Evolutionary conservation across 2,797 vertebrate genomes (phyloP).

Genomic region (Pterois miles): DNA sequence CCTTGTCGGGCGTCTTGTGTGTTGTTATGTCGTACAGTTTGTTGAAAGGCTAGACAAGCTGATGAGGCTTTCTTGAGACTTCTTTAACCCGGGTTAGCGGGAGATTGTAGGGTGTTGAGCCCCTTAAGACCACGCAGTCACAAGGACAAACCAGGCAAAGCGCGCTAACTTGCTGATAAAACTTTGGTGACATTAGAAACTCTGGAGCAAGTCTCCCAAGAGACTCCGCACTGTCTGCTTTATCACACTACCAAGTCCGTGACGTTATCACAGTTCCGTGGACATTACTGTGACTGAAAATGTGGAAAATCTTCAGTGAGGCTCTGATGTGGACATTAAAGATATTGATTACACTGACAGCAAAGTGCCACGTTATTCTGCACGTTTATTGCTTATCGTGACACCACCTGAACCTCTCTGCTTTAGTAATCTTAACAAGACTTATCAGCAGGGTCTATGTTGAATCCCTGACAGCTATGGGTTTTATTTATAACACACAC

Average conservation of each 20-base stretch:
- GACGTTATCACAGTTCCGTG: background rate
- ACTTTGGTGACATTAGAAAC: slow-evolving; percentile 31
- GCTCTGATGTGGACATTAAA: background rate
- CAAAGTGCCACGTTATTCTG: slow-evolving; percentile 5
- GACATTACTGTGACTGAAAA: background rate
- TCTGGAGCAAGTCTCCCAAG: background rate
- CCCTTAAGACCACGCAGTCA: slow-evolving; percentile 13
- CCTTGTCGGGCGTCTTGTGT: background rate
- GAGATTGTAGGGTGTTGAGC: background rate
- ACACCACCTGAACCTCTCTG: background rate
- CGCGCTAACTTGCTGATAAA: slow-evolving; percentile 54
- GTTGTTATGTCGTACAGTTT: no score
- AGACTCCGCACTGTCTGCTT: background rate
- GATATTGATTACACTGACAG: background rate
- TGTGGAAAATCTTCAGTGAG: background rate
- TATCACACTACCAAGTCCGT: rapidly evolving
- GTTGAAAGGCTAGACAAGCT: rapidly evolving
- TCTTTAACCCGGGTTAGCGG: background rate
- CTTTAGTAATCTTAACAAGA: background rate
- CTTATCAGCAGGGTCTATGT: background rate
- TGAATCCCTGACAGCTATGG: background rate
- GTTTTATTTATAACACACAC: slow-evolving; percentile 31
- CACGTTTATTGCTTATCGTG: background rate
- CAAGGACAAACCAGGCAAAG: slow-evolving; percentile 58
- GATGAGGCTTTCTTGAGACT: background rate